Base-by-base conservation (phyloP, 2,113 vertebrate species). In the Lophius piscatorius region DNA sequence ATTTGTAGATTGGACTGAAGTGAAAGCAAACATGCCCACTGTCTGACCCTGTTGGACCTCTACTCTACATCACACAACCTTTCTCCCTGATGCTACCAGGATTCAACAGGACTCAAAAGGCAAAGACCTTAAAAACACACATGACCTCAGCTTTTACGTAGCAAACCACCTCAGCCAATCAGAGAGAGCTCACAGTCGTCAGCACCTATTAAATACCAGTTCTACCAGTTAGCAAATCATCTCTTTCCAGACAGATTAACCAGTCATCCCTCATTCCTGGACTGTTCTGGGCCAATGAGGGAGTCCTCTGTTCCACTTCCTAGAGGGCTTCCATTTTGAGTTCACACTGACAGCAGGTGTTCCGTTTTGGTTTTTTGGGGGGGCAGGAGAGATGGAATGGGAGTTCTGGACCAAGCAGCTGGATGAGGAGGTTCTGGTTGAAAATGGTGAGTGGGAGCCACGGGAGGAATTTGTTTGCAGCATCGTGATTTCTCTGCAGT, bases 341-440 rank as follows among this genome's bases (percentile, higher is more conserved):
- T 61, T 50, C 49, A 51, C 48, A 34, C 33, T 39, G n/a, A 18
- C 0, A 4, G 20, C 21, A 4, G 10, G 9, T 26, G 39, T 6
- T 28, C 26, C 9, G 26, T 28, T 28, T 42, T 36, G 49, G 26
- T 33, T 2, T 7, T 38, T 5, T 33, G 28, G 24, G 9, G 13
- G 42, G 7, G 11, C 14, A 4, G 28, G 36, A 62, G 47, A 41
- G 29, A 83, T 88, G 82, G 54, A 11, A 29, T 78, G 80, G 84
- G 63, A 76, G 60, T 34, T 64, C 24, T 85, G 82, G 78, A 77
- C 6, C 4, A 34, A 26, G 46, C 20, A 73, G 42, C 14, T 78
- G 52, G 80, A 80, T 9, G 49, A 83, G 65, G 84, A 83, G 54
- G 76, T 74, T 13, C 26, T 85, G 57, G 55, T 83, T 2, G 76